A percentile compares a stretch with the other conserved stretches of the same genome.
These are phyloP conservation scores for Pogonocichla stellata DNA, from an alignment of 2,113 vertebrate genomes.

Conservation along the genomic window DNA sequence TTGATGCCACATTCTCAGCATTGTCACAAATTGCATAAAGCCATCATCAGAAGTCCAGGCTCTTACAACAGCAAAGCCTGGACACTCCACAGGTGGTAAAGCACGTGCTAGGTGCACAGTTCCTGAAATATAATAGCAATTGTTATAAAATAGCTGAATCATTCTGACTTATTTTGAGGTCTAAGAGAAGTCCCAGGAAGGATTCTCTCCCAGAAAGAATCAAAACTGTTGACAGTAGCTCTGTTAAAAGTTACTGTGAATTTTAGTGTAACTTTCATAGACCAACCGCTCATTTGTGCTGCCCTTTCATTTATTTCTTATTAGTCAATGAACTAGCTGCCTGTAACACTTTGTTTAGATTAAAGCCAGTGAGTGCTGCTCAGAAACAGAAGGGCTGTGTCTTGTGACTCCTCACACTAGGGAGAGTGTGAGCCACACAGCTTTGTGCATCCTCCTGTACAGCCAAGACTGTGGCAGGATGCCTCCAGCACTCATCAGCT, in stretches of 20 bases:
- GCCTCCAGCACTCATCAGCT: not conserved
- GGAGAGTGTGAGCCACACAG: not conserved
- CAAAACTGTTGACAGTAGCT: not conserved
- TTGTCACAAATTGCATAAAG: not conserved
- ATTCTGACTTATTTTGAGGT: not conserved
- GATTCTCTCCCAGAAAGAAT: not conserved
- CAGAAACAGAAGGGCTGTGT: not conserved
- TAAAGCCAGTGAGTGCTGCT: not conserved
- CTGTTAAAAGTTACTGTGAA: not conserved
- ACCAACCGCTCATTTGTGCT: not conserved
- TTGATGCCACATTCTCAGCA: not conserved
- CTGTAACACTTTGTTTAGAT: not conserved
- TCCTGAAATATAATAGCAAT: not conserved
- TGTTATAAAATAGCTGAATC: not conserved
- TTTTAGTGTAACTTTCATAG: not conserved
- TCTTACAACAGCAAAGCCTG: not conserved
- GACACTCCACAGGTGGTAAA: not conserved
- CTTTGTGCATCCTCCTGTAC: not conserved
- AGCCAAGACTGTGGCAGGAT: rapidly evolving
- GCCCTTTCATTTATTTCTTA: not conserved
- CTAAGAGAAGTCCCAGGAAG: not conserved
- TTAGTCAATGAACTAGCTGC: not conserved
- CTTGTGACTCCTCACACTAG: rapidly evolving
- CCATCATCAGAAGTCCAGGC: not conserved
- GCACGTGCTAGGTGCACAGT: rapidly evolving